Percentiles rank a stretch among this genome's conserved stretches.
Evolutionary conservation across 2,797 vertebrate species (phyloP).

Genomic region (Novumbra hubbsi): DNA sequence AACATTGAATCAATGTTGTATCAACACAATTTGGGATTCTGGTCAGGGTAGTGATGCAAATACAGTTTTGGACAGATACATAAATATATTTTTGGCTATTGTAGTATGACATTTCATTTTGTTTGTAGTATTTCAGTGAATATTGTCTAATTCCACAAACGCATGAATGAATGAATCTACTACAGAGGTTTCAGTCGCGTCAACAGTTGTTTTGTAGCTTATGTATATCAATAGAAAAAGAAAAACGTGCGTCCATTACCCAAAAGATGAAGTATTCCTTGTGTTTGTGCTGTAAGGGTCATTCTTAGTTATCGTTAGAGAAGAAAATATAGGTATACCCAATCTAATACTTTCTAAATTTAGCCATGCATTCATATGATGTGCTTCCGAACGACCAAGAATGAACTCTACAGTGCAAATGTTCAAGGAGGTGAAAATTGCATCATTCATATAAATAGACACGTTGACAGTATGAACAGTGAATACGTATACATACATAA

Average conservation of each 20-base stretch:
- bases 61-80: constrained; percentile 21
- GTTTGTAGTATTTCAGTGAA: constrained; percentile 34
- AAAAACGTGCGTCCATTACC: constrained; percentile 53
- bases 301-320: constrained; percentile 8
- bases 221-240: constrained; percentile 66
- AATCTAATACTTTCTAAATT: constrained; percentile 21
- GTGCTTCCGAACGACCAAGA: constrained; percentile 37
- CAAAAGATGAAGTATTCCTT: constrained; percentile 44
- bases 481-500: constrained; percentile 42
- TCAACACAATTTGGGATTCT: constrained; percentile 19
- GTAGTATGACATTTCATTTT: constrained; percentile 20
- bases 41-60: constrained; percentile 24
- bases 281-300: constrained; percentile 51
- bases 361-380: constrained; percentile 33
- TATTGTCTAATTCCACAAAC: constrained; percentile 47
- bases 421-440: constrained; percentile 52
- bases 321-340: constrained; percentile 8
- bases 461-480: constrained; percentile 61
- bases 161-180: constrained; percentile 60
- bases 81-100: background rate
- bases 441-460: constrained; percentile 65
- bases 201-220: constrained; percentile 68
- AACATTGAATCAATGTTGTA: constrained; percentile 19
- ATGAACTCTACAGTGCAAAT: constrained; percentile 53
- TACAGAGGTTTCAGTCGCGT: constrained; percentile 66